Base-by-base conservation (phyloP, 2,888 invertebrate species). In the Drosophila setosimentum region DNA sequence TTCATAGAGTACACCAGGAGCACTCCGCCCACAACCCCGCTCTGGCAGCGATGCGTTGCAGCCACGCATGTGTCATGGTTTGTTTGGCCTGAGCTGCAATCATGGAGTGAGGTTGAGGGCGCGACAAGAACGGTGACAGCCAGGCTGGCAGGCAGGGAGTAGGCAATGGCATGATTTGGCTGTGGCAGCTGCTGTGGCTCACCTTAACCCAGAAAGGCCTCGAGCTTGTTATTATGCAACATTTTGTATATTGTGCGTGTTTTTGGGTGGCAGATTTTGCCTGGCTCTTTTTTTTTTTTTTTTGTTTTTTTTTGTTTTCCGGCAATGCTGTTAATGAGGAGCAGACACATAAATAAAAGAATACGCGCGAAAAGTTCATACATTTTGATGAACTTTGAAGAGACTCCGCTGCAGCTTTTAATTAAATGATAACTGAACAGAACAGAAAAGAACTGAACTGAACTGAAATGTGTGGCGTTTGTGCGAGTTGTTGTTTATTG, bases 221-320 rank as follows among this genome's bases (percentile, higher is more conserved):
- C 13, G 53, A 60, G 67, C 73, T 55, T 67, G 68, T 81, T 87
- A 85, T 87, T 86, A 87, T 85, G 83, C 83, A 81, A 75, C 77
- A 83, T 84, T 79, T 73, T 53, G 72, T 76, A 68, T 63, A 58
- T 72, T 53, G 65, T 66, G 60, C 33, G 59, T n/a, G 24, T 16
- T 24, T 45, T 24, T 7, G 45, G 13, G 13, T 7, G 21, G 7
- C 13, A 13, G 3, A 3, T 3, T 7, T 21, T 5, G 42, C 11
- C 13, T 3, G 21, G 21, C 11, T 42, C 21, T 42, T 11, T 49
- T 2, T 30, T 8, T 55, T 42, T 51, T 50, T 29, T 10, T 16
- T 21, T 16, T 30, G 24, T 40, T 58, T 8, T 37, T 24, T 42
- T 50, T 8, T 21, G 24, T 35, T 68, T 62, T 60, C 51, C n/a